Conservation (phyloP, 2,888 invertebrate species). For the Acanthosepion esculentum region DNA sequence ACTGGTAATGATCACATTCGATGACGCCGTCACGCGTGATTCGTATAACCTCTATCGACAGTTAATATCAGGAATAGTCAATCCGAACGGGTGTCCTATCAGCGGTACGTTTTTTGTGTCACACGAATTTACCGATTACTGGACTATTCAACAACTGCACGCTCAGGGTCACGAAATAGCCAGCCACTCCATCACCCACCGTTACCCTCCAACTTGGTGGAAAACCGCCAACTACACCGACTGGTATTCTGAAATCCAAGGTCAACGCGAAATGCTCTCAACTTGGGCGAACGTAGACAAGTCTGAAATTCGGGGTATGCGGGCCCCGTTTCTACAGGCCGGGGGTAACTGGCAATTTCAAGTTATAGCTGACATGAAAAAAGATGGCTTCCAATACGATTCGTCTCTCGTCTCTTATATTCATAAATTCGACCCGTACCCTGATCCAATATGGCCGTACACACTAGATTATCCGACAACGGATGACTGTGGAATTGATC, state of each 20-base stretch:
- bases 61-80: constrained; percentile 69
- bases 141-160: constrained; percentile 96
- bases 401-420: constrained; percentile 89
- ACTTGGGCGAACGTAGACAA: constrained; percentile 85
- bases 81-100: constrained; percentile 82
- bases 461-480: constrained; percentile 83
- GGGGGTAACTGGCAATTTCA: constrained; percentile 93
- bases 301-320: constrained; percentile 90
- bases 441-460: constrained; percentile 90
- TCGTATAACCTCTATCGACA: constrained; percentile 55
- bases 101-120: constrained; percentile 96
- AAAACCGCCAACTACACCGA: constrained; percentile 89
- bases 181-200: constrained; percentile 87
- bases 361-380: constrained; percentile 91
- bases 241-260: constrained; percentile 94
- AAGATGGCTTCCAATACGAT: constrained; percentile 88
- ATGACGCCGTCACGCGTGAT: constrained; percentile 60
- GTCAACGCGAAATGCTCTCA: constrained; percentile 88
- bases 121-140: constrained; percentile 99
- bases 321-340: constrained; percentile 87
- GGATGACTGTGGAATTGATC: constrained; percentile 55
- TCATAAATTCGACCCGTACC: constrained; percentile 75
- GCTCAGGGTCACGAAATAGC: constrained; percentile 97
- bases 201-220: constrained; percentile 74
- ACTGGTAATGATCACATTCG: constrained; percentile 66